These are phyloP conservation scores for Rynchops niger DNA, from an alignment of 2,113 vertebrate species.

Conservation along the genomic window DNA sequence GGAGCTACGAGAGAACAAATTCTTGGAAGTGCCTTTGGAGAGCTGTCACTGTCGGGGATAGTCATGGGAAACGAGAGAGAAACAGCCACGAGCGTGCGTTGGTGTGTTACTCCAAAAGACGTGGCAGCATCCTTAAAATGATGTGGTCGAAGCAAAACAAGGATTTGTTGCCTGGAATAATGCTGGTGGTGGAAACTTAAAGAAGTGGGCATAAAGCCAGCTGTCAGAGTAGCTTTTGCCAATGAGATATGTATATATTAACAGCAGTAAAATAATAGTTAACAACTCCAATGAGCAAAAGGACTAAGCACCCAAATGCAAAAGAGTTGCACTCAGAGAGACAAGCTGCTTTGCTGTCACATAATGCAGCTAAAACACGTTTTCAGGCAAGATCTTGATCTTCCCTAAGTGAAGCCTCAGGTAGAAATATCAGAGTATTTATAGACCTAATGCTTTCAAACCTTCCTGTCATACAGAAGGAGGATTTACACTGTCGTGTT, in stretches of 20 bases:
- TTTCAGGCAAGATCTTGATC: neutral
- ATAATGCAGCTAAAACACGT: neutral
- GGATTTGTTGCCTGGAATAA: neutral
- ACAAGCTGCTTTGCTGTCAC: neutral
- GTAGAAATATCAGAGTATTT: neutral
- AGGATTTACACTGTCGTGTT: neutral
- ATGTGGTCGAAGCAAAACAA: neutral
- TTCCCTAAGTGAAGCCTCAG: neutral
- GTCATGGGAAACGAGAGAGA: neutral
- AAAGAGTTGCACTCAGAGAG: neutral
- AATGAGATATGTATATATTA: neutral
- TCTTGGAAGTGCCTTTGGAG: neutral
- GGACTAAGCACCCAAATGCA: accelerated
- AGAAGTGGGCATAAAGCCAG: neutral
- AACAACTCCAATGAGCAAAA: neutral
- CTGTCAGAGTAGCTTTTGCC: neutral
- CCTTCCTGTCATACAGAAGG: neutral
- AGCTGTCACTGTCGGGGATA: accelerated
- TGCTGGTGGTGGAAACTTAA: neutral
- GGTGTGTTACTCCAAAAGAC: neutral
- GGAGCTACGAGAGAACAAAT: neutral
- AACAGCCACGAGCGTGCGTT: accelerated
- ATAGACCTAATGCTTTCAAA: neutral
- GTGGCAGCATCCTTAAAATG: neutral
- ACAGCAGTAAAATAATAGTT: neutral